Percentiles rank a stretch among this genome's conserved stretches.
Conservation (phyloP, 2,797 vertebrate genomes). For the Gallinago stenura region DNA sequence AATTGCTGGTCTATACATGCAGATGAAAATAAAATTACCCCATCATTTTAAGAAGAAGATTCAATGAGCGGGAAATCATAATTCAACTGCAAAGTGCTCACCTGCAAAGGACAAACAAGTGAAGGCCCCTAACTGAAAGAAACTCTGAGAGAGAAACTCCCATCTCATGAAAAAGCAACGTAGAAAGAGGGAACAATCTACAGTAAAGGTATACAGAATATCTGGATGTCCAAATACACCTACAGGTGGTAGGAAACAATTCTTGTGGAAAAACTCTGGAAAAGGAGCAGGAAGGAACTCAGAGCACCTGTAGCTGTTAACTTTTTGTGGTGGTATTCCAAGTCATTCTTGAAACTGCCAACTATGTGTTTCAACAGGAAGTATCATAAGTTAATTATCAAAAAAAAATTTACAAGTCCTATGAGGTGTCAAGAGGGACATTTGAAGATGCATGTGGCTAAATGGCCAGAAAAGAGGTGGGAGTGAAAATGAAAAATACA, state of each 20-base stretch:
- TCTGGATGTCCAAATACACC: neutral
- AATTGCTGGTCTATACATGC: neutral
- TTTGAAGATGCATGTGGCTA: neutral
- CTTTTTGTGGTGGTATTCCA: neutral
- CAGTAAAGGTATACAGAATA: neutral
- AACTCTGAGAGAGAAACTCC: neutral
- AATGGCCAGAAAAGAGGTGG: neutral
- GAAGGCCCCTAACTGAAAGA: neutral
- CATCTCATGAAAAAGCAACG: fast-evolving
- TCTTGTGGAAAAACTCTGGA: neutral
- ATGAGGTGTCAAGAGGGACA: neutral
- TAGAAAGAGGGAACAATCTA: neutral
- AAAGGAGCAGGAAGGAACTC: neutral
- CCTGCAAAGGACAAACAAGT: neutral
- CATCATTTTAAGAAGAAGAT: neutral
- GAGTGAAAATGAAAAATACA: neutral
- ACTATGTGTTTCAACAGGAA: neutral
- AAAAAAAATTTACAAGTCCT: neutral
- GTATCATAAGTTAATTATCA: neutral
- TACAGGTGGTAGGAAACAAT: neutral
- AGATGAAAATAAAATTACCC: neutral
- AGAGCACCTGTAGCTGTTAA: neutral
- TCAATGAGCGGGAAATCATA: neutral
- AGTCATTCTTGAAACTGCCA: neutral
- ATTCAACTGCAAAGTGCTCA: neutral